phyloP scores from a whole-genome alignment of 2,888 invertebrate genomes.

The Aporophyla lueneburgensis region DNA sequence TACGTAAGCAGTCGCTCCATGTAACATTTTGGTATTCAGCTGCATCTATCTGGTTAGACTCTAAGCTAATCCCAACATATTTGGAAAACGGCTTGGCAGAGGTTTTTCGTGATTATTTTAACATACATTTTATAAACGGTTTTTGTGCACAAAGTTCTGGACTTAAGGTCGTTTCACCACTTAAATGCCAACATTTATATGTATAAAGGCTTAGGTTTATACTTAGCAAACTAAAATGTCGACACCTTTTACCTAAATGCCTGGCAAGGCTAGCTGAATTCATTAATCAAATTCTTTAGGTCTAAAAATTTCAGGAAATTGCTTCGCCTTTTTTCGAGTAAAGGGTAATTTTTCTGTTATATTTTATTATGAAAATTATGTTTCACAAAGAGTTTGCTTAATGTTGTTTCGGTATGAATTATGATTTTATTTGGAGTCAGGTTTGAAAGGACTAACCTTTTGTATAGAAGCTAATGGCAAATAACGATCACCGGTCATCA shows the following conservation, averaged over 20 bases:
- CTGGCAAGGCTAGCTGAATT: conserved; percentile 6
- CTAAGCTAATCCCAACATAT: too few relatives aligned
- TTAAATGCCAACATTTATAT: conserved; percentile 5
- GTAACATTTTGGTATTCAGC: too few relatives aligned
- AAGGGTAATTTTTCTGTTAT: conserved; percentile 36
- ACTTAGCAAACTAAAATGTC: conserved; percentile 12
- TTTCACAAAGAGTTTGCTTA: conserved; percentile 22
- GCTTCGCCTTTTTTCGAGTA: not conserved
- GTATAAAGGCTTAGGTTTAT: conserved; percentile 13
- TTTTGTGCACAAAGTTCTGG: conserved; percentile 21
- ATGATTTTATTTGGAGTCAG: not conserved
- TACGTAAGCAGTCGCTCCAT: too few relatives aligned
- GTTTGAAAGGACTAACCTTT: not conserved
- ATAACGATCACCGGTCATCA: too few relatives aligned
- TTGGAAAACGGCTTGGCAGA: too few relatives aligned
- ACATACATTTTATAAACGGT: not conserved
- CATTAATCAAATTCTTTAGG: conserved; percentile 35
- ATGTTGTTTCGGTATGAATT: conserved; percentile 28
- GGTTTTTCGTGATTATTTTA: too few relatives aligned
- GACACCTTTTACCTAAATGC: conserved; percentile 27
- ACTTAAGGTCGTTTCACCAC: not conserved
- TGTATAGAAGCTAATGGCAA: not conserved
- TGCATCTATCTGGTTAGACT: too few relatives aligned
- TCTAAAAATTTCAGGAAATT: conserved; percentile 48
- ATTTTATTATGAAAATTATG: conserved; percentile 31